Conservation (phyloP, 2,113 vertebrate genomes). For the Burhinus oedicnemus region DNA sequence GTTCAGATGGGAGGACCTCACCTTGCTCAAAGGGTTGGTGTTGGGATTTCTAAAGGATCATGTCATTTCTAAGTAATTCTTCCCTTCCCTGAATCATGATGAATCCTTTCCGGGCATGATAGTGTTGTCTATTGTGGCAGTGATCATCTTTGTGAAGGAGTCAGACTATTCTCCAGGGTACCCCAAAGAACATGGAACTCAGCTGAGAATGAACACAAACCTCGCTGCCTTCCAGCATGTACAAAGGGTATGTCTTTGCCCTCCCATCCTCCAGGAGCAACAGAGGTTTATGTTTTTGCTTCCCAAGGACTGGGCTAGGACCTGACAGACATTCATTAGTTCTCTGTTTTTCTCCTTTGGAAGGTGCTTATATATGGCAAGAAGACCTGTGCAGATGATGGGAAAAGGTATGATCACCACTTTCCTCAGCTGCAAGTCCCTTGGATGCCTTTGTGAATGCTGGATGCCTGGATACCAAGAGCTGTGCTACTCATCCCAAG, state of each 20-base stretch:
- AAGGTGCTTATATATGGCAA: neutral
- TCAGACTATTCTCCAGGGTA: neutral
- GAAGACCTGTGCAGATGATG: neutral
- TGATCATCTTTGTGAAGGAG: neutral
- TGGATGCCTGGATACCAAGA: neutral
- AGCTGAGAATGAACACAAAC: neutral
- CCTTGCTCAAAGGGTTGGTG: neutral
- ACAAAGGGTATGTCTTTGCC: neutral
- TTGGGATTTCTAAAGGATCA: neutral
- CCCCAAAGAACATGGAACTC: neutral
- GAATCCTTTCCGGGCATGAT: neutral
- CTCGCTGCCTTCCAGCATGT: neutral
- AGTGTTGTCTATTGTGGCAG: neutral
- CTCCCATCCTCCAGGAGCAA: neutral
- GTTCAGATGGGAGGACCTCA: neutral
- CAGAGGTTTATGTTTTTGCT: neutral
- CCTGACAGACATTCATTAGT: neutral
- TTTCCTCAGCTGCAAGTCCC: rapidly evolving
- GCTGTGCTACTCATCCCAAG: neutral
- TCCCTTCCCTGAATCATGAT: neutral
- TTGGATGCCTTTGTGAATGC: neutral
- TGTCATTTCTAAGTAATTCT: neutral
- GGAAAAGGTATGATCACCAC: neutral
- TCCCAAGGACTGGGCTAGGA: neutral
- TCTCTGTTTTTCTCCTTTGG: neutral